These are phyloP conservation scores for Nettapus auritus DNA, from an alignment of 2,113 vertebrate species.

Conservation along the genomic window DNA sequence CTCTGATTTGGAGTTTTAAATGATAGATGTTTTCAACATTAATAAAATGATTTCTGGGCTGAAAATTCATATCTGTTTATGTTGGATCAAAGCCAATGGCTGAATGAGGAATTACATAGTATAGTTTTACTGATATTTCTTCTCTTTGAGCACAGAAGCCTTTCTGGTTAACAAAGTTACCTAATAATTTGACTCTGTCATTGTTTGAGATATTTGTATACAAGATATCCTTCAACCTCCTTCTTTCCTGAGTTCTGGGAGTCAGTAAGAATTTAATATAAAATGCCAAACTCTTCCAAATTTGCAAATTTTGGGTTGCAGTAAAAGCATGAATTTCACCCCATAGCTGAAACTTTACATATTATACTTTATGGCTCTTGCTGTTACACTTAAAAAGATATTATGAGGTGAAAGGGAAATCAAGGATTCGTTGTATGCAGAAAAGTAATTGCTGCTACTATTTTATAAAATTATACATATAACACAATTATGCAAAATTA, in stretches of 20 bases:
- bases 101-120: background rate
- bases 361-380: background rate
- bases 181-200: background rate
- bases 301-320: background rate
- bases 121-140: background rate
- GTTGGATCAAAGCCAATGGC: background rate
- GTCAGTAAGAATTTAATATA: background rate
- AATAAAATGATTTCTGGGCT: background rate
- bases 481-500: background rate
- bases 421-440: background rate
- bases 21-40: background rate
- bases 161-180: background rate
- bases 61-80: background rate
- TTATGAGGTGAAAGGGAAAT: background rate
- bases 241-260: background rate
- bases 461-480: background rate
- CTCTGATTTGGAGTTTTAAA: conserved; percentile 10
- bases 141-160: background rate
- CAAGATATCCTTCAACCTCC: background rate
- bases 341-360: background rate
- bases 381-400: background rate
- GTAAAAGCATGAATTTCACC: background rate
- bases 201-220: background rate
- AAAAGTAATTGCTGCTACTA: background rate
- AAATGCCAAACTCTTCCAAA: rapidly evolving